Conservation (phyloP, 2,113 vertebrate species). For the Todiramphus chloris region DNA sequence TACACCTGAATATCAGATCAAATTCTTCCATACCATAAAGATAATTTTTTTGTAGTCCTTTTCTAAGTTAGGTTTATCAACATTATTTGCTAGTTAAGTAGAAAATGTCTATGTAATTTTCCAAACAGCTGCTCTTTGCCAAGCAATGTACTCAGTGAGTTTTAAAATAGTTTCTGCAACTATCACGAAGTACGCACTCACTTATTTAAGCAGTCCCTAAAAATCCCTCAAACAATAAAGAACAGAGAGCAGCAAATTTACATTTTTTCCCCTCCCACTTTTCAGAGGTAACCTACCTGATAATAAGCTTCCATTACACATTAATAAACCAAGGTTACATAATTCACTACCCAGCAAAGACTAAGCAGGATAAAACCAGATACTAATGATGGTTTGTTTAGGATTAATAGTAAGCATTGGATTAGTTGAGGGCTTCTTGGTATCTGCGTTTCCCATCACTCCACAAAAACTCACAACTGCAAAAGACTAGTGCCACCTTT, state of each 20-base stretch:
- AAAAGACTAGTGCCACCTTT: conserved; percentile 60
- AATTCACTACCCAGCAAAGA: conserved; percentile 46
- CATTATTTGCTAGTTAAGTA: neutral
- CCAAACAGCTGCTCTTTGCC: neutral
- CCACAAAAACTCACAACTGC: neutral
- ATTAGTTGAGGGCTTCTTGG: conserved; percentile 60
- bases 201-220: neutral
- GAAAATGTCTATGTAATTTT: neutral
- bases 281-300: neutral
- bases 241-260: neutral
- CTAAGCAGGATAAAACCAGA: conserved; percentile 72
- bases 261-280: neutral
- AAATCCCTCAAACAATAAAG: neutral
- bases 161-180: neutral
- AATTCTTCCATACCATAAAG: neutral
- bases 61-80: neutral
- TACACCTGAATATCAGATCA: neutral
- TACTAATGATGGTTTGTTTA: conserved; percentile 70
- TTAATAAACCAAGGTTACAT: conserved; percentile 67
- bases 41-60: neutral
- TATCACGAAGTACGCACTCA: neutral
- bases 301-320: conserved; percentile 32
- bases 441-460: conserved; percentile 10
- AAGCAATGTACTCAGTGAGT: neutral
- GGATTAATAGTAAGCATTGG: conserved; percentile 72